Evolutionary conservation across 2,888 invertebrate genomes (phyloP), one percentile per base, ranked within the genome.

Genomic region (Phalangium opilio): DNA sequence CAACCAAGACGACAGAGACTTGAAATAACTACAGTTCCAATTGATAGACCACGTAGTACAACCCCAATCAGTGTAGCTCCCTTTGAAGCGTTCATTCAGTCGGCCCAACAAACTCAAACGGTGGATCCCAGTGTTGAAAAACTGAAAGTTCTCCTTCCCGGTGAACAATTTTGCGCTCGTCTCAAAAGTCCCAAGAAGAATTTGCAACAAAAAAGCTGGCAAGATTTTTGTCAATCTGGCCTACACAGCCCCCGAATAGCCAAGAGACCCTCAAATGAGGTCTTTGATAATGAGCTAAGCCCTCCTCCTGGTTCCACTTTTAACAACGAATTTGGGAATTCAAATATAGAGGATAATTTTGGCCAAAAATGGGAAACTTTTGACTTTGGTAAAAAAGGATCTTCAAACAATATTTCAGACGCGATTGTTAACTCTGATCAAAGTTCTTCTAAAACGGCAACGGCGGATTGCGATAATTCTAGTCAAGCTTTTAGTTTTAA

Each of bases 31-130:
- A 56, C 54, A 4, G 51, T 52, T 14, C 78, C 81, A 0, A 76
- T 80, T 44, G 81, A 81, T 55, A 70, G 85, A 43, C 81, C 84
- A 55, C 70, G 83, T 8, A 75, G 79, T 21, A 76, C 79, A 36
- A 78, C 81, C 12, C 79, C 81, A n/a, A 73, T 79, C 50, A 77
- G 76, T 63, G 79, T 78, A 20, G 76, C 77, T 38, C 72, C 78
- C 40, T 66, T 83, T 47, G 81, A 82, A 60, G 81, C 80, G 56
- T 82, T 79, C 60, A 76, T 78, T 53, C 64, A 66, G 53, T 60
- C 62, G 20, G 56, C 61, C 7, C 27, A 27, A 8, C 53, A 57
- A 49, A 57, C 18, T 59, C 51, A 52, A 3, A 51, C 56, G 8
- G 48, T 51, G 4, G 55, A 53, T 21, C 39, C 54, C 8, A 51